Evolutionary conservation across 2,888 invertebrate genomes (phyloP), one percentile per base, ranked within the genome.

Genomic region (Eupithecia subfuscata): DNA sequence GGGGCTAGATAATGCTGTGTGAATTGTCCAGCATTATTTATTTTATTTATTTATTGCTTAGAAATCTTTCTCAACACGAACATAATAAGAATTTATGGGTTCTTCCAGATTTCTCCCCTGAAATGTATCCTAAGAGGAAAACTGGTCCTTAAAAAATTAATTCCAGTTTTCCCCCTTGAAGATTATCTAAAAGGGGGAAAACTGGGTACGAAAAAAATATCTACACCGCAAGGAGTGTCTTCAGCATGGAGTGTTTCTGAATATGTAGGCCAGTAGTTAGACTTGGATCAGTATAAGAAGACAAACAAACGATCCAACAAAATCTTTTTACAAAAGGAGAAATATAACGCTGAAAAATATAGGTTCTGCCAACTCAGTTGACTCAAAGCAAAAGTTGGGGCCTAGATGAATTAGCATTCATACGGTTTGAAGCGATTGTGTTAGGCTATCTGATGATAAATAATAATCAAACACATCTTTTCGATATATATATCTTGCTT

Each of bases 371-470:
- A 12, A 64, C 34, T 11, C 30, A 34, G 64, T 64, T 64, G 34
- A 34, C 11, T 64, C 64, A 9, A 64, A 30, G 34, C 64, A 22
- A 64, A 64, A 34, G 64, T 64, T 64, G 25, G 34, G 34, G 64
- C 64, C 64, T 34, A 64, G 64, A 34, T 64, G 64, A 64, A 64
- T 64, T 34, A 34, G 64, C 64, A 16, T 18, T 34, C 34, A 34
- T 18, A 64, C 30, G 64, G 64, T 30, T 64, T 16, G 14, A 34
- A 34, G 64, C 7, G 4, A 63, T 30, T 30, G n/a, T 3, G 1
- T 7, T n/a, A 22, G 56, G 30, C 30, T 30, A 3, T 30, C 3
- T 37, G 7, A 37, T 37, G 37, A 6, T 37, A n/a, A n/a, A n/a
- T n/a, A n/a, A n/a, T n/a, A n/a, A n/a, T n/a, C n/a, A n/a, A n/a